Evolutionary conservation across 2,797 vertebrate genomes (phyloP), one percentile per base, ranked within the genome.

Genomic region (Falco rusticolus): DNA sequence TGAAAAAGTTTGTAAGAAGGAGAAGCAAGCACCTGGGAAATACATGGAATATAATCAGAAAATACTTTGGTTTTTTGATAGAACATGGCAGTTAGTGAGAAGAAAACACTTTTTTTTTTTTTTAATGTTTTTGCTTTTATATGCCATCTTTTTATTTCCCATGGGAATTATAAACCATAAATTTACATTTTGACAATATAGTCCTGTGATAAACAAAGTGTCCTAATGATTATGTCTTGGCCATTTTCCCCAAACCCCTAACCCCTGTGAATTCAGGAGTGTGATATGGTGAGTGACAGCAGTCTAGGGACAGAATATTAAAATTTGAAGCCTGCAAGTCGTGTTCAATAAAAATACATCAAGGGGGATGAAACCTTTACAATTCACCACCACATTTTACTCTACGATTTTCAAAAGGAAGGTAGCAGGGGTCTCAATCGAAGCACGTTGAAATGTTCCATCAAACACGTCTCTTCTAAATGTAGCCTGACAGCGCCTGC

Each of bases 271-370:
- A 88, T 80, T 92, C 37, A 72, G 61, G 93, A 95, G 59, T 61
- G 28, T 91, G 74, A 76, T 92, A 84, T n/a, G 31, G 83, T 85
- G 95, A 97, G 66, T 97, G 97, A 97, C 94, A 97, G 92, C 64
- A 94, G 78, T 94, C 60, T 74, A 76, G 24, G 70, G 93, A 84
- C 77, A 83, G 88, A 97, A 96, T 97, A 97, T 97, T 97, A 97
- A 98, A 97, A 96, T 96, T 75, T 93, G 95, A 97, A 96, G 86
- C 15, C 9, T 96, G 72, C 80, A 94, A 96, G 89, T 96, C 48
- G 6, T 91, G 59, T 96, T 98, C 97, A 97, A 88, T 96, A 95
- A 97, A 97, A 97, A 97, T 81, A 95, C 78, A 97, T 97, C 95
- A 97, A 96, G 91, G 82, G 87, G 86, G 93, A 96, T 96, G 95